A percentile compares a stretch with the other conserved stretches of the same genome.
Evolutionary conservation across 2,113 vertebrate genomes (phyloP).

Genomic region (Callocephalon fimbriatum): DNA sequence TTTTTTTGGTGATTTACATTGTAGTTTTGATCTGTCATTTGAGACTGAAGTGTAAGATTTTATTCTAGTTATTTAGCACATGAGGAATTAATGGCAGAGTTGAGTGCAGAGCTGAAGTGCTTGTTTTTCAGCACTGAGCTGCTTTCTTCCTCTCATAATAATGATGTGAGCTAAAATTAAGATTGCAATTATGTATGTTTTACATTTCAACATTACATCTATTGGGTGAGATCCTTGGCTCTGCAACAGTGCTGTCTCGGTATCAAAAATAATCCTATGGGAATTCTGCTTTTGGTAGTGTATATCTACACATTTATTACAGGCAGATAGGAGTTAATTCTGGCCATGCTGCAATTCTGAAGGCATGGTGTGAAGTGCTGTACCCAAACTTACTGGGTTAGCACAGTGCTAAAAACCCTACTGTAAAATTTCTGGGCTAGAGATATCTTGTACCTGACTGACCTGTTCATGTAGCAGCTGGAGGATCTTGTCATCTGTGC

Average conservation of each 20-base stretch:
- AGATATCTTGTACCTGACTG: background rate
- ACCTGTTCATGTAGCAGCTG: background rate
- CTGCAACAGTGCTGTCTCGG: background rate
- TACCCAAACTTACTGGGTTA: background rate
- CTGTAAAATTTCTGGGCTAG: background rate
- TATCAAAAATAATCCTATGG: background rate
- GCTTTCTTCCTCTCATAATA: background rate
- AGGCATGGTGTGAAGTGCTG: background rate
- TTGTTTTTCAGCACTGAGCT: background rate
- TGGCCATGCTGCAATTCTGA: background rate
- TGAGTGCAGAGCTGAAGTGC: background rate
- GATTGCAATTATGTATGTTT: background rate
- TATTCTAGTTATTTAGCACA: background rate
- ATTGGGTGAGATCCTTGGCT: background rate
- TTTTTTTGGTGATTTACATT: background rate
- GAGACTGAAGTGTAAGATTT: constrained; percentile 32
- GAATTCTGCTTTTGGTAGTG: background rate
- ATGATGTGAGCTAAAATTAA: background rate
- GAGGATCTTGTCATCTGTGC: background rate
- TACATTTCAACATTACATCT: background rate
- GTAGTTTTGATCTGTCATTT: background rate
- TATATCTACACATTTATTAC: background rate
- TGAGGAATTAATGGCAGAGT: background rate
- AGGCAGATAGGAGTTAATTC: background rate
- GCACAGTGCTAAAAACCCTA: background rate